phyloP scores from a whole-genome alignment of 2,888 invertebrate genomes.

The Cataglyphis livida region DNA sequence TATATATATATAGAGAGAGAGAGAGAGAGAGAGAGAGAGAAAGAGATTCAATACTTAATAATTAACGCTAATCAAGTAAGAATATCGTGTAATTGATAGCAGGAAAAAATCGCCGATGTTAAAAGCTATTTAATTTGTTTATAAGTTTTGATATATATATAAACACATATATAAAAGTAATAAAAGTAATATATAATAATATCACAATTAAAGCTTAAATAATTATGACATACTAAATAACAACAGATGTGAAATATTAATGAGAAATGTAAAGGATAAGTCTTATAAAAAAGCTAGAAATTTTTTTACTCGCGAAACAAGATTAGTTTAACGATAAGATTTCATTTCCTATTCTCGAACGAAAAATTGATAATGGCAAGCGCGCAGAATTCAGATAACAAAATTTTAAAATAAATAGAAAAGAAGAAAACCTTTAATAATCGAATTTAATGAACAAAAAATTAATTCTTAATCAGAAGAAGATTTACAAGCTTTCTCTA shows the following conservation, averaged over 20 bases:
- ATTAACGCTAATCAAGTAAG: constrained; percentile 14
- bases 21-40: not conserved
- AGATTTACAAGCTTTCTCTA: not conserved
- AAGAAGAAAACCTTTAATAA: not conserved
- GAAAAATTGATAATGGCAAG: not conserved
- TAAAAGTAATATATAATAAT: not conserved
- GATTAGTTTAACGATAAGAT: not conserved
- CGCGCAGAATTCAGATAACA: not conserved
- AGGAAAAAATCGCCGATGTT: not conserved
- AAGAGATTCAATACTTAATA: constrained; percentile 2
- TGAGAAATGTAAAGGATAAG: not conserved
- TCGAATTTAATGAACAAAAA: not conserved
- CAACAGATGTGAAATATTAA: not conserved
- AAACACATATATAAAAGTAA: not conserved
- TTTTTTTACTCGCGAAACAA: constrained; percentile 1
- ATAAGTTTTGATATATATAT: not conserved
- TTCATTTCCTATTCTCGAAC: not conserved
- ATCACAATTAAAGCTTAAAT: not conserved
- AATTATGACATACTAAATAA: not conserved
- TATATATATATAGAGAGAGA: not conserved
- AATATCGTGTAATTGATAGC: not conserved
- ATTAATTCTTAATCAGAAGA: not conserved
- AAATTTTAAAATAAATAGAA: not conserved
- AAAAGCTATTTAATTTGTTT: not conserved
- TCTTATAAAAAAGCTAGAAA: not conserved